Percentiles rank a stretch among this genome's conserved stretches.
Evolutionary conservation across 2,888 invertebrate species (phyloP).

Genomic region (Patella pellucida): DNA sequence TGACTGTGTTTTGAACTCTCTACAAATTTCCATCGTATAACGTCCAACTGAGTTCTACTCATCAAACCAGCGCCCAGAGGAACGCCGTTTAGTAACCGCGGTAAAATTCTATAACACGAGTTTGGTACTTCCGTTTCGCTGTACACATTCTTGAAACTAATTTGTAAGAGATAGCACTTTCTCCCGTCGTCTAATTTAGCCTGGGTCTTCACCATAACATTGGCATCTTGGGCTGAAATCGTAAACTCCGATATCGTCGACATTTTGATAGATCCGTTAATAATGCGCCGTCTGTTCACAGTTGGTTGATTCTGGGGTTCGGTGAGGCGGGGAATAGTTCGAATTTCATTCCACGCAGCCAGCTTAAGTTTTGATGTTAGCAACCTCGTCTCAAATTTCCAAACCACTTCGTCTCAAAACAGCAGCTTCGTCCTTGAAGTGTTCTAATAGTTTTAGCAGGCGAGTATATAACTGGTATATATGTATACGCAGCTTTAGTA

Average conservation of each 20-base stretch:
- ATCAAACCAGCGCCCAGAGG: conserved; percentile 64
- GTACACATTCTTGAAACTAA: conserved; percentile 59
- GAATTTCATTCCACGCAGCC: conserved; percentile 29
- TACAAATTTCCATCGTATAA: conserved; percentile 61
- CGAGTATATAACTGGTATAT: too few relatives aligned
- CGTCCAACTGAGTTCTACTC: conserved; percentile 51
- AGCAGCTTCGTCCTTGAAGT: too few relatives aligned
- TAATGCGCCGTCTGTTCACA: conserved; percentile 2
- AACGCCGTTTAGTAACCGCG: conserved; percentile 63
- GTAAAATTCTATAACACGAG: conserved; percentile 58
- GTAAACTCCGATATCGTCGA: conserved; percentile 55
- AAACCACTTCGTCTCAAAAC: too few relatives aligned
- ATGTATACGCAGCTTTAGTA: too few relatives aligned
- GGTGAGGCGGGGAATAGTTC: conserved; percentile 14
- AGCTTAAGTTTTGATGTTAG: conserved; percentile 11
- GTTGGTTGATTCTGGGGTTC: conserved; percentile 3
- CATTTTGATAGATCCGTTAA: conserved; percentile 30
- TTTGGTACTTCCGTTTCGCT: conserved; percentile 57
- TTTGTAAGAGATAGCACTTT: conserved; percentile 57
- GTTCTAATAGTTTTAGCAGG: too few relatives aligned
- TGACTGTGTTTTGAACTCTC: conserved; percentile 58
- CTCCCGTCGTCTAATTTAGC: conserved; percentile 46
- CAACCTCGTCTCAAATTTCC: too few relatives aligned
- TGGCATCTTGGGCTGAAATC: conserved; percentile 54
- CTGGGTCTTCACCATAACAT: conserved; percentile 44